Evolutionary conservation across 2,797 vertebrate species (phyloP).

Genomic region (Sebastiscus tertius): DNA sequence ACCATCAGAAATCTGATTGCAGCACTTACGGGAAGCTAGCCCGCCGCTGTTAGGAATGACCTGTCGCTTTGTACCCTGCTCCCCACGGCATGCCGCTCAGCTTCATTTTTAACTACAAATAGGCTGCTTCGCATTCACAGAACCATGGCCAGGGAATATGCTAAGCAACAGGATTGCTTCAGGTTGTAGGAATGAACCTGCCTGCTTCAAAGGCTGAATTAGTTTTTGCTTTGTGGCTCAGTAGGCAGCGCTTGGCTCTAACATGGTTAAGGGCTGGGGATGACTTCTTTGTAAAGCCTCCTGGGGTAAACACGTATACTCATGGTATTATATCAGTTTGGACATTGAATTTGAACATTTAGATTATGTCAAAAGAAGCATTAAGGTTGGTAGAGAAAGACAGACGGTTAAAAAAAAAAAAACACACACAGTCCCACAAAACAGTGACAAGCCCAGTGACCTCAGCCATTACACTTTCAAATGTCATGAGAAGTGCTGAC

Average conservation of each 20-base stretch:
- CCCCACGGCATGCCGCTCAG: conserved; percentile 35
- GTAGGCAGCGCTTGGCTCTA: not conserved
- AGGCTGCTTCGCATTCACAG: conserved; percentile 45
- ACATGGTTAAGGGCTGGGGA: not conserved
- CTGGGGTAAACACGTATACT: not conserved
- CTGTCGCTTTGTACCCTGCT: conserved; percentile 51
- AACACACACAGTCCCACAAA: not conserved
- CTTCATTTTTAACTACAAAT: conserved; percentile 63
- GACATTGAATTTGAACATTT: not conserved
- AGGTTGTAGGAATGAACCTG: conserved; percentile 34
- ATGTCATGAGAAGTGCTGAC: conserved; percentile 57
- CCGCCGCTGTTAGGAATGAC: conserved; percentile 57
- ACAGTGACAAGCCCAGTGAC: conserved; percentile 9
- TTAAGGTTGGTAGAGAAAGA: not conserved
- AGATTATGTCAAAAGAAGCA: not conserved
- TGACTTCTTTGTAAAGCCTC: not conserved
- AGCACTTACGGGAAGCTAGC: conserved; percentile 66
- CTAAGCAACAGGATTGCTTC: conserved; percentile 46
- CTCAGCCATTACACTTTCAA: conserved; percentile 45
- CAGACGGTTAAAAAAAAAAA: not conserved
- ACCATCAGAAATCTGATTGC: conserved; percentile 69
- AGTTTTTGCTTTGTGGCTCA: conserved; percentile 20
- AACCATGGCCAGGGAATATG: conserved; percentile 24
- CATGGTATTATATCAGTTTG: not conserved
- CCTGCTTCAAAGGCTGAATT: conserved; percentile 34